phyloP scores from a whole-genome alignment of 2,888 invertebrate genomes.

The Spilarctia lutea region DNA sequence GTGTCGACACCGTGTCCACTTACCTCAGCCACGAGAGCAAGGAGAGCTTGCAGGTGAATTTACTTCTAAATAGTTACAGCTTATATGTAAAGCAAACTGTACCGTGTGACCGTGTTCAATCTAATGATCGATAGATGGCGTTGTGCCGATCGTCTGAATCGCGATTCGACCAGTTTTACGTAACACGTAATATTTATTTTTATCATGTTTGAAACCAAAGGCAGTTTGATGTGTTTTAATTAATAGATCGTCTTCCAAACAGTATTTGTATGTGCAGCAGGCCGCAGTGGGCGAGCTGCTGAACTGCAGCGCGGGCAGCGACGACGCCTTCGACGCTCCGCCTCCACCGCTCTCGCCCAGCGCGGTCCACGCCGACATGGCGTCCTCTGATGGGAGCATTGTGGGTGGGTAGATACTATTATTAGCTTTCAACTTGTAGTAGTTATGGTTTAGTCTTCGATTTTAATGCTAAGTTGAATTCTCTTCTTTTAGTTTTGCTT shows the following conservation, averaged over 20 bases:
- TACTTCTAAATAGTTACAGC: no score
- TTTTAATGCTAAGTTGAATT: not conserved
- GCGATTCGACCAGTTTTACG: not conserved
- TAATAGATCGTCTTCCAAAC: not conserved
- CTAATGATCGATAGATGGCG: not conserved
- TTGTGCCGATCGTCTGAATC: not conserved
- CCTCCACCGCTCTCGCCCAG: conserved; percentile 37
- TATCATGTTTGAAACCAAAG: no score
- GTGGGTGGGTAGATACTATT: conserved; percentile 46
- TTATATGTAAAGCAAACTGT: not conserved
- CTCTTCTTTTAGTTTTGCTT: no score
- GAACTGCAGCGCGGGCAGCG: conserved; percentile 90
- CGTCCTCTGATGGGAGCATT: conserved; percentile 46
- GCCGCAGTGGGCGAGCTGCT: conserved; percentile 89
- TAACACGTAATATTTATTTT: no score
- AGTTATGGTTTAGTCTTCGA: not conserved
- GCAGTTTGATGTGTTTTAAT: no score
- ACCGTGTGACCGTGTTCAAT: not conserved
- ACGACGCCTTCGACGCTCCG: conserved; percentile 88
- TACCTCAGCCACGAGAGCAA: conserved; percentile 95
- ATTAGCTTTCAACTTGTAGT: not conserved
- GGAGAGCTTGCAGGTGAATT: conserved; percentile 84
- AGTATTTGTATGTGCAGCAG: conserved; percentile 54
- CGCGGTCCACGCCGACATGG: conserved; percentile 20
- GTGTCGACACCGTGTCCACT: conserved; percentile 95